A percentile compares a stretch with the other conserved stretches of the same genome.
phyloP scores from a whole-genome alignment of 1,140 invertebrate species.

The Agrilus planipennis region DNA sequence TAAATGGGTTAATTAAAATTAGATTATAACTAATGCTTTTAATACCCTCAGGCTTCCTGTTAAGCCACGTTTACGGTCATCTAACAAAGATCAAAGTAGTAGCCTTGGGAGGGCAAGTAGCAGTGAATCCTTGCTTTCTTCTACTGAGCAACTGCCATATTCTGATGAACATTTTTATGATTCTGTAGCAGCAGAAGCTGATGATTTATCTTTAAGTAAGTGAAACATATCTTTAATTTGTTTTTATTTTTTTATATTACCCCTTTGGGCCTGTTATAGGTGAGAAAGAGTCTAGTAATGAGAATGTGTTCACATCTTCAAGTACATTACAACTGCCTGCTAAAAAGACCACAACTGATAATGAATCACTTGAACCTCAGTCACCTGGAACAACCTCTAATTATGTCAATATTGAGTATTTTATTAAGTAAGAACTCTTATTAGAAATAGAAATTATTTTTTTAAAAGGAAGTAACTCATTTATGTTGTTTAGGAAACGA shows the following conservation, averaged over 20 bases:
- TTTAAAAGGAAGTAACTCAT: not conserved
- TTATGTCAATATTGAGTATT: slow-evolving; percentile 85
- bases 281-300: slow-evolving; percentile 43
- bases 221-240: too few relatives aligned
- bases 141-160: slow-evolving; percentile 38
- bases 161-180: slow-evolving; percentile 69
- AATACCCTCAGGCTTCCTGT: slow-evolving; percentile 44
- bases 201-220: slow-evolving; percentile 28
- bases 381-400: slow-evolving; percentile 64
- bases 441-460: slow-evolving; percentile 5
- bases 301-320: slow-evolving; percentile 46
- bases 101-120: slow-evolving; percentile 12
- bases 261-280: too few relatives aligned
- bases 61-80: slow-evolving; percentile 32
- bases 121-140: slow-evolving; percentile 27
- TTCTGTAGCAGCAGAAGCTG: slow-evolving; percentile 69
- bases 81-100: slow-evolving; percentile 1
- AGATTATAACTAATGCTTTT: slow-evolving; percentile 5
- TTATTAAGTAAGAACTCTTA: slow-evolving; percentile 55
- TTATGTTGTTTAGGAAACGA: slow-evolving; percentile 8
- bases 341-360: slow-evolving; percentile 29
- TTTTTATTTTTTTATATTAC: too few relatives aligned
- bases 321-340: slow-evolving; percentile 43
- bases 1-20: not conserved
- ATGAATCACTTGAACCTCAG: slow-evolving; percentile 44